These are phyloP conservation scores for Morus bassanus DNA, from an alignment of 2,797 vertebrate genomes.

Conservation along the genomic window DNA sequence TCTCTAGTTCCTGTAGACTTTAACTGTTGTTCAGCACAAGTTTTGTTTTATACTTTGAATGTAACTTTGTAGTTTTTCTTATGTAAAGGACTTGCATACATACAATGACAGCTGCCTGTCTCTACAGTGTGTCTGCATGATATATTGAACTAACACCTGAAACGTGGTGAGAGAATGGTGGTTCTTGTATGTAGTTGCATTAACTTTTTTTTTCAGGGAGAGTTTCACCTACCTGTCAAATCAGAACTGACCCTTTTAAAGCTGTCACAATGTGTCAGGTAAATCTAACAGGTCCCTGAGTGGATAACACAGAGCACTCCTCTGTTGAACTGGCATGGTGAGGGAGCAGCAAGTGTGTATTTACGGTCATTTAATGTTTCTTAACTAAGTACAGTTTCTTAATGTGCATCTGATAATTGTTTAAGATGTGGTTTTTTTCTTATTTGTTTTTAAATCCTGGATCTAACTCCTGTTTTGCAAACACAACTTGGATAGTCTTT, in stretches of 20 bases:
- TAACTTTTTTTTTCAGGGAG: not conserved
- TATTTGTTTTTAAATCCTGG: not conserved
- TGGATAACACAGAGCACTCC: not conserved
- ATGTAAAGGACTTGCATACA: not conserved
- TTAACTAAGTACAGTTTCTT: not conserved
- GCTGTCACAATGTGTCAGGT: not conserved
- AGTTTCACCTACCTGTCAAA: not conserved
- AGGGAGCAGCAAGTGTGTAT: not conserved
- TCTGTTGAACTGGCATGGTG: fast-evolving
- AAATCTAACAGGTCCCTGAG: not conserved
- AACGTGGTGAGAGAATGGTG: not conserved
- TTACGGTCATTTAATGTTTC: not conserved
- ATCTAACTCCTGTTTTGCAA: not conserved
- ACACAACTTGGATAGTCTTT: not conserved
- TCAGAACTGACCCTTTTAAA: not conserved
- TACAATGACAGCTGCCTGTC: not conserved
- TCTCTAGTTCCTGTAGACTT: not conserved
- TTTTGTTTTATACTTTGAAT: not conserved
- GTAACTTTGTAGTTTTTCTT: not conserved
- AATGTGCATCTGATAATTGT: not conserved
- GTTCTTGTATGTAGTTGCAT: not conserved
- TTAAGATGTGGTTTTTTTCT: not conserved
- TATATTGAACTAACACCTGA: not conserved
- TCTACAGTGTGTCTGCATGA: not conserved
- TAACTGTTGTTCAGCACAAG: not conserved